A percentile compares a stretch with the other conserved stretches of the same genome.
These are phyloP conservation scores for Perithous albicinctus DNA, from an alignment of 2,888 invertebrate genomes.

Conservation along the genomic window DNA sequence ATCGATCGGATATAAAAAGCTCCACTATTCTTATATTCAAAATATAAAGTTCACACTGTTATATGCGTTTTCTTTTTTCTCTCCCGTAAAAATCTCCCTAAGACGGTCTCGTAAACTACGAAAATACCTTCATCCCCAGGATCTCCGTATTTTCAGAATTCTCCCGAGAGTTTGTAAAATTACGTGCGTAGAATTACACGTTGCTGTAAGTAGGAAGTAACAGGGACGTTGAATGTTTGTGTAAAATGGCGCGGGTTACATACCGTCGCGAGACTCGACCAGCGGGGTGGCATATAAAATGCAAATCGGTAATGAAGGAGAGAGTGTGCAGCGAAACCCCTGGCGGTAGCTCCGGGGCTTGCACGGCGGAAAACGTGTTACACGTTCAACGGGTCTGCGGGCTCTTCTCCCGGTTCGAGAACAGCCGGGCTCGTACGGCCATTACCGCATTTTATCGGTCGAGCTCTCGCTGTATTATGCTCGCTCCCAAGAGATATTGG, in stretches of 20 bases:
- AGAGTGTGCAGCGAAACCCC: slow-evolving; percentile 59
- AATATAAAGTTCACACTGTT: not conserved
- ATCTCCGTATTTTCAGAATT: slow-evolving; percentile 24
- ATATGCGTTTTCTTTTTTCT: too few species aligned
- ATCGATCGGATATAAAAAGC: not conserved
- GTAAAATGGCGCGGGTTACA: slow-evolving; percentile 58
- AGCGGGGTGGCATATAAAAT: slow-evolving; percentile 59
- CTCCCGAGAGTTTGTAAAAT: slow-evolving; percentile 43
- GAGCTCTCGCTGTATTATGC: slow-evolving; percentile 66
- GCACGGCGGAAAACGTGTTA: slow-evolving; percentile 62
- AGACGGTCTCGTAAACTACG: not conserved
- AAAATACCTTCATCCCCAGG: slow-evolving; percentile 7
- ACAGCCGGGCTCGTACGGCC: slow-evolving; percentile 58
- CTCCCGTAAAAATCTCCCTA: not conserved
- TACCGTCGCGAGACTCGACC: slow-evolving; percentile 49
- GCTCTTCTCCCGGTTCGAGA: slow-evolving; percentile 45
- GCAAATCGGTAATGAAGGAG: slow-evolving; percentile 67
- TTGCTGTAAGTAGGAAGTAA: slow-evolving; percentile 57
- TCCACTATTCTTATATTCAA: not conserved
- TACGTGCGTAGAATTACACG: slow-evolving; percentile 54
- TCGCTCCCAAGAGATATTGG: slow-evolving; percentile 46
- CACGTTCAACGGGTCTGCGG: slow-evolving; percentile 46
- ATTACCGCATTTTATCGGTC: slow-evolving; percentile 68
- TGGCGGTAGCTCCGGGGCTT: slow-evolving; percentile 46
- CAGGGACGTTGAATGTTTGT: slow-evolving; percentile 56